phyloP scores from a whole-genome alignment of 2,797 vertebrate species.

The Lacerta viridis region DNA sequence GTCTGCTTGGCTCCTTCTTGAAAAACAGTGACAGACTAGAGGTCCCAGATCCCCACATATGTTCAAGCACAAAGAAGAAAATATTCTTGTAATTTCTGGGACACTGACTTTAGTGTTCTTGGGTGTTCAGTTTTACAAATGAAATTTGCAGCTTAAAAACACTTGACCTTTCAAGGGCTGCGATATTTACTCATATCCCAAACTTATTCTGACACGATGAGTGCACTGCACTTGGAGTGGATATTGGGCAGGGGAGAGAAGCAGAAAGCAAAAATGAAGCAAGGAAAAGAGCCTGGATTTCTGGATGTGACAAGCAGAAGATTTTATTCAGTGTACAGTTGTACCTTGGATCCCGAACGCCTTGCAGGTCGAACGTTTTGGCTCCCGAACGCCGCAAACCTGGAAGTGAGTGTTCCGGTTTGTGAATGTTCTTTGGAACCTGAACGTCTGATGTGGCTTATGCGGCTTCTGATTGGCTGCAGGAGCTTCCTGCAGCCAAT shows the following conservation, averaged over 20 bases:
- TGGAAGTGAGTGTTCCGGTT: no score
- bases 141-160: slow-evolving; percentile 3
- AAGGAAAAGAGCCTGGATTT: not conserved
- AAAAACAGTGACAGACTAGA: no score
- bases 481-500: no score
- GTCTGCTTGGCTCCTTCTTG: no score
- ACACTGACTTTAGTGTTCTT: not conserved
- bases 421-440: no score
- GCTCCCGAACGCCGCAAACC: no score
- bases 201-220: slow-evolving; percentile 2
- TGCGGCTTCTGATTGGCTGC: no score
- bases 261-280: not conserved
- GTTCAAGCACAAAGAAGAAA: slow-evolving; percentile 9
- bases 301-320: not conserved
- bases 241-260: no score
- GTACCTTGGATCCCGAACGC: no score
- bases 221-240: not conserved
- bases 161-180: slow-evolving; percentile 13
- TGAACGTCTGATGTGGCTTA: no score
- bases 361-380: no score
- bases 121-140: not conserved
- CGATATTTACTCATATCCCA: slow-evolving; percentile 4
- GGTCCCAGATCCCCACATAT: not conserved
- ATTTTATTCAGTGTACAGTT: not conserved
- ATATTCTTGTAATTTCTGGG: not conserved